Evolutionary conservation across 2,797 vertebrate species (phyloP), one percentile per base, ranked within the genome.

Genomic region (Sebastes goodei): DNA sequence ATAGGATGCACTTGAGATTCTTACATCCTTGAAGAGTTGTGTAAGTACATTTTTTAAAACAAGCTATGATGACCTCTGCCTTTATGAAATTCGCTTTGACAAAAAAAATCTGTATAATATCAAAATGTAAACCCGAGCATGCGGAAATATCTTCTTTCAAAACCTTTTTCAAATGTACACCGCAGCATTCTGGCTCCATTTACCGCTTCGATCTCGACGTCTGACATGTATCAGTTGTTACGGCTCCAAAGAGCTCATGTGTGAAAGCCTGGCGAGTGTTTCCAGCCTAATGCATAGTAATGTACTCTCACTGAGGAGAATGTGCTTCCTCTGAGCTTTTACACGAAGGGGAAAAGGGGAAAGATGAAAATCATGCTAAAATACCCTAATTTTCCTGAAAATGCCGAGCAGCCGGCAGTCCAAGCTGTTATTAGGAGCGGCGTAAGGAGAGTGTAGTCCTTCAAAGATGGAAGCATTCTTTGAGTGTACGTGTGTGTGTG

Each of bases 341-440:
- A 68, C 21, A 60, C 56, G 30, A 77, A 46, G 20, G 35, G 35
- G 29, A 77, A 64, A 68, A 20, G 17, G 25, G 32, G 46, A 27
- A 60, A 62, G 21, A 65, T 25, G 46, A 46, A 61, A 60, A 68
- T 32, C 17, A 25, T 20, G 14, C 53, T 55, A 42, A 70, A 86
- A 81, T 30, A 80, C 52, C 52, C 32, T 7, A 61, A 63, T 76
- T 76, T 71, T 65, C 35, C 60, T 80, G 35, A 42, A 38, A 74
- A 71, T 33, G 12, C 59, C 5, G 1, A 57, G 35, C 57, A 61
- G 56, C 27, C 5, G 12, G 14, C 42, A 46, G 74, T 64, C 70
- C 60, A 66, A 23, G 55, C 66, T 90, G 67, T 85, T 70, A 72
- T 85, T 72, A 75, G 23, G 49, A 71, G 32, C 61, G 56, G 62